A percentile compares a stretch with the other conserved stretches of the same genome.
phyloP scores from a whole-genome alignment of 2,113 vertebrate genomes.

The Panthera tigris region DNA sequence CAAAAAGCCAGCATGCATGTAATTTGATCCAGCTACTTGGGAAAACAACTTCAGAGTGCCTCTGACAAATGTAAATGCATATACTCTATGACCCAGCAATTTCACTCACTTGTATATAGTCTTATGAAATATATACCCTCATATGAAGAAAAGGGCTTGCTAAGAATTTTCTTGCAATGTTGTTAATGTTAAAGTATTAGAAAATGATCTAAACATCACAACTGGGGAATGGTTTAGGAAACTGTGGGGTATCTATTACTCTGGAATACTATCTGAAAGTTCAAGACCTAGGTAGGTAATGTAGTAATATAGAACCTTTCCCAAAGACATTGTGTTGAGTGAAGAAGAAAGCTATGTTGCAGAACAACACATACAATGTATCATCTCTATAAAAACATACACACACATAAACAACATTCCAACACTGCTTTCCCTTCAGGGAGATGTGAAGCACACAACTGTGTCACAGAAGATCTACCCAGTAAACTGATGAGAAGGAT shows the following conservation, averaged over 20 bases:
- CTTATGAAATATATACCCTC: background rate
- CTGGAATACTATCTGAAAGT: background rate
- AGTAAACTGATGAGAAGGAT: background rate
- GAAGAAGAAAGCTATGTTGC: background rate
- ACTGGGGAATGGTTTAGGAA: background rate
- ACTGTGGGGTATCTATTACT: background rate
- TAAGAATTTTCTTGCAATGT: background rate
- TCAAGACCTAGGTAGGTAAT: background rate
- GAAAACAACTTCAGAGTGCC: slow-evolving; percentile 1
- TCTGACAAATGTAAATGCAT: background rate
- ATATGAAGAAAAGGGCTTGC: background rate
- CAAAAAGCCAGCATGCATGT: background rate
- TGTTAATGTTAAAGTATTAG: background rate
- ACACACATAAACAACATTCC: background rate
- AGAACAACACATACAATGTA: background rate
- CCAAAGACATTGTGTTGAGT: background rate
- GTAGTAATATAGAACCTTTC: background rate
- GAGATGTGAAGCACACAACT: background rate
- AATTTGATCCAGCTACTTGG: background rate
- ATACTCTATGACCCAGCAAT: background rate
- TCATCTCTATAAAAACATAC: background rate
- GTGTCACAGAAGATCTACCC: background rate
- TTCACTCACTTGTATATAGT: background rate
- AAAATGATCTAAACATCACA: slow-evolving; percentile 16
- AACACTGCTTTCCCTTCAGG: background rate